Base-by-base conservation (phyloP, 92 coral and sea anemone species). In the Zoanthus gigantus region DNA sequence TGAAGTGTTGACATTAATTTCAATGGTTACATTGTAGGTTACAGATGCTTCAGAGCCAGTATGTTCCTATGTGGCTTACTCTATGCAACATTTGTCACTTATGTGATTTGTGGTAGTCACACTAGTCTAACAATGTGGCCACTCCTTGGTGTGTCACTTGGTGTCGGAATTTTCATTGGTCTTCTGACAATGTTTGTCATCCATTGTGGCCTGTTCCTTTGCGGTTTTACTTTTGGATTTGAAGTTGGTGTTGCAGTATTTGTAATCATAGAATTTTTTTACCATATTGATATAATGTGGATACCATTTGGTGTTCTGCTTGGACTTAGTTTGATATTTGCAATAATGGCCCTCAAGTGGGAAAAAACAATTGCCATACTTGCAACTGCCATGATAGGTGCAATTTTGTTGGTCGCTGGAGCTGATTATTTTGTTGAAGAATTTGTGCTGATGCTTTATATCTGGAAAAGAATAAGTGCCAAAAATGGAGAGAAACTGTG, bases 171-270 rank as follows among this genome's bases (percentile, higher is more conserved):
- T 53, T 96, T 95, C 90, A 94, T 94, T 80, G 98, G 97, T 44
- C 95, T 97, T 7, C 90, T 97, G 68, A 93, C 98, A 13, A 94
- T 92, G 88, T 93, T 97, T 52, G 96, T 95, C 87, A 88, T 72
- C 12, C 92, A 92, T 77, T 97, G 98, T 86, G 99, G 99, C 45
- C 76, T 97, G 48, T 97, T 97, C 94, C 86, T 95, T 12, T 93
- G 94, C 9, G 99, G 99, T 37, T 97, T 97, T 73, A 92, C 95
- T 6, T 92, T 95, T 77, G 99, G 99, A 34, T 97, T 97, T 75
- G 93, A 94, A 86, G 89, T 90, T 77, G 98, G 96, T 53, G 78
- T 97, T 37, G 96, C 93, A 13, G 84, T 81, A 9, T 88, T 95
- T 92, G 85, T 89, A 76, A 79, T 92, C 46, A 72, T 95, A 6